These are phyloP conservation scores for Ricordea florida DNA, from an alignment of 92 coral and sea anemone species.

Conservation along the genomic window DNA sequence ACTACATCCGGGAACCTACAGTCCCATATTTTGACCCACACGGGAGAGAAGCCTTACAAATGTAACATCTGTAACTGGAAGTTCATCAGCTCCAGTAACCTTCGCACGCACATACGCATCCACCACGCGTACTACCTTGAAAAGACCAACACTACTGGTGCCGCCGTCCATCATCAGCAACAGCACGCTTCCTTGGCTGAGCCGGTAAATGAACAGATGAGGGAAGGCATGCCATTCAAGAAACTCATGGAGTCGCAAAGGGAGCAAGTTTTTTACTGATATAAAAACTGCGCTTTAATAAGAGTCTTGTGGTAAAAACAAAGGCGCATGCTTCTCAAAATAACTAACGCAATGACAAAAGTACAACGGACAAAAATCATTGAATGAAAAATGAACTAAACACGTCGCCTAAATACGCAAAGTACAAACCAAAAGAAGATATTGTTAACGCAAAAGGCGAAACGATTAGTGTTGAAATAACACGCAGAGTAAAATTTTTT, in stretches of 20 bases:
- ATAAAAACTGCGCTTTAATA: too few species aligned
- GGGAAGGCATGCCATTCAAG: slow-evolving; percentile 80
- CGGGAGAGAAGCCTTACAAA: slow-evolving; percentile 97
- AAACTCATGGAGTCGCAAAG: slow-evolving; percentile 66
- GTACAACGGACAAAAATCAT: too few species aligned
- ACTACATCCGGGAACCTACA: slow-evolving; percentile 97
- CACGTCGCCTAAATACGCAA: too few species aligned
- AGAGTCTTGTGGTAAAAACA: too few species aligned
- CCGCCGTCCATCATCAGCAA: slow-evolving; percentile 5
- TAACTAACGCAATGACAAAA: too few species aligned
- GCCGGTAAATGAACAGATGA: slow-evolving; percentile 47
- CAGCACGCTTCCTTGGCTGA: slow-evolving; percentile 24
- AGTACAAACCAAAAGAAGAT: too few species aligned
- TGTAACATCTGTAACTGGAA: slow-evolving; percentile 98
- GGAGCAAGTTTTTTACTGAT: slow-evolving; percentile 76
- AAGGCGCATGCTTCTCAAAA: too few species aligned
- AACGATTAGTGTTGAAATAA: background rate
- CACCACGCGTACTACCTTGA: slow-evolving; percentile 89
- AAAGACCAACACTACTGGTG: slow-evolving; percentile 27
- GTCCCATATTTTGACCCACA: slow-evolving; percentile 96
- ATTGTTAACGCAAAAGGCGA: too few species aligned
- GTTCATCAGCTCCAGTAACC: slow-evolving; percentile 96
- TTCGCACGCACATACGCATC: slow-evolving; percentile 96
- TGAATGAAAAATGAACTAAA: too few species aligned
- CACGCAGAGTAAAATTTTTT: background rate